A percentile compares a stretch with the other conserved stretches of the same genome.
Conservation (phyloP, 2,113 vertebrate genomes). For the Tenrec ecaudatus region DNA sequence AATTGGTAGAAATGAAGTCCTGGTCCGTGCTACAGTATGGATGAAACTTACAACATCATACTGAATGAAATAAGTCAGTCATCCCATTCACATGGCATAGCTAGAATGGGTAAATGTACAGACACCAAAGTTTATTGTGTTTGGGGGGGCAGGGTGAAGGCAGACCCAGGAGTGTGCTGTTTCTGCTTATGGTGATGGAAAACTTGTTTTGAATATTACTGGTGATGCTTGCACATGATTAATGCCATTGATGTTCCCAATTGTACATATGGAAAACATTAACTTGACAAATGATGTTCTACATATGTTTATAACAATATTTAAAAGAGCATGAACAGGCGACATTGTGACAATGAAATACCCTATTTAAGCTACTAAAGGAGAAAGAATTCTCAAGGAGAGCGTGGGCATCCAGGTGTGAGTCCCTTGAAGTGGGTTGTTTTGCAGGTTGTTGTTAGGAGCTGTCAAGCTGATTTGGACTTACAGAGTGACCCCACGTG, state of each 20-base stretch:
- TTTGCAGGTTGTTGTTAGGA: neutral
- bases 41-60: neutral
- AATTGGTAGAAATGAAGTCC: neutral
- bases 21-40: neutral
- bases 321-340: neutral
- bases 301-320: neutral
- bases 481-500: neutral
- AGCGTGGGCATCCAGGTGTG: neutral
- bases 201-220: neutral
- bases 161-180: neutral
- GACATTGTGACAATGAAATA: neutral
- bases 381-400: neutral
- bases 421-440: too few relatives aligned
- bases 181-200: neutral
- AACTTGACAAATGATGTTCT: neutral
- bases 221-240: neutral
- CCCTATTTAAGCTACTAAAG: neutral
- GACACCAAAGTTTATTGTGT: neutral
- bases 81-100: neutral
- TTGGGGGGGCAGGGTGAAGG: rapidly evolving
- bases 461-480: neutral
- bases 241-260: neutral
- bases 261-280: neutral
- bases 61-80: neutral
- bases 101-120: neutral